Evolutionary conservation across 2,797 vertebrate species (phyloP).

Genomic region (Pseudochirops cupreus): DNA sequence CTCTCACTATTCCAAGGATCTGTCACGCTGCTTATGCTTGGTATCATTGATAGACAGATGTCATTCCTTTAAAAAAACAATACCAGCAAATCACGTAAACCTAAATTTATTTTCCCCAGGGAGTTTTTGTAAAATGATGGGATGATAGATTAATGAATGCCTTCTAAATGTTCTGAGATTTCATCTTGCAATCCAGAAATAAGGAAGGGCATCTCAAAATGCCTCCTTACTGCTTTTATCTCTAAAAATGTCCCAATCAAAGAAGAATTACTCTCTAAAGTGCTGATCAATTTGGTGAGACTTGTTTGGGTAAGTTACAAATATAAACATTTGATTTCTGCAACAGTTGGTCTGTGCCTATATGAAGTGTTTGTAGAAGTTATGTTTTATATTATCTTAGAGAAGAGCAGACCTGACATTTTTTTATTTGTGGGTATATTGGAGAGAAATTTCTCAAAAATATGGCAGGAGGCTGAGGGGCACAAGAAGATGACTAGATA

Average conservation of each 20-base stretch:
- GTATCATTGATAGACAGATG: conserved; percentile 17
- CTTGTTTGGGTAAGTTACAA: background rate
- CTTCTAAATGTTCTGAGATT: conserved; percentile 16
- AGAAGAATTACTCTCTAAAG: background rate
- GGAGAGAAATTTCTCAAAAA: background rate
- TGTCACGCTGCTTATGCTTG: background rate
- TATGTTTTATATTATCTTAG: background rate
- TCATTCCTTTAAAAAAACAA: background rate
- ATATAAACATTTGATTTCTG: conserved; percentile 24
- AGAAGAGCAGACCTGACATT: background rate
- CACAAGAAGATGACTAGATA: background rate
- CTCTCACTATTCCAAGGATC: background rate
- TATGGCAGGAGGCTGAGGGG: background rate
- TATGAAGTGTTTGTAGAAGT: background rate
- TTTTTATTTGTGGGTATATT: background rate
- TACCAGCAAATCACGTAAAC: background rate
- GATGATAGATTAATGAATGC: conserved; percentile 8
- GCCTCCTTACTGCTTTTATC: background rate
- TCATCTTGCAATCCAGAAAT: background rate
- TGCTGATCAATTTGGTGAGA: background rate
- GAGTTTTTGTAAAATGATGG: background rate
- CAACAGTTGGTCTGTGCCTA: background rate
- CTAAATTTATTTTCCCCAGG: background rate
- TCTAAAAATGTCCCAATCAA: background rate
- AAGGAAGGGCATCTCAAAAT: background rate